Evolutionary conservation across 1,140 invertebrate genomes (phyloP).

Genomic region (Stenopsyche tienmushanensis): DNA sequence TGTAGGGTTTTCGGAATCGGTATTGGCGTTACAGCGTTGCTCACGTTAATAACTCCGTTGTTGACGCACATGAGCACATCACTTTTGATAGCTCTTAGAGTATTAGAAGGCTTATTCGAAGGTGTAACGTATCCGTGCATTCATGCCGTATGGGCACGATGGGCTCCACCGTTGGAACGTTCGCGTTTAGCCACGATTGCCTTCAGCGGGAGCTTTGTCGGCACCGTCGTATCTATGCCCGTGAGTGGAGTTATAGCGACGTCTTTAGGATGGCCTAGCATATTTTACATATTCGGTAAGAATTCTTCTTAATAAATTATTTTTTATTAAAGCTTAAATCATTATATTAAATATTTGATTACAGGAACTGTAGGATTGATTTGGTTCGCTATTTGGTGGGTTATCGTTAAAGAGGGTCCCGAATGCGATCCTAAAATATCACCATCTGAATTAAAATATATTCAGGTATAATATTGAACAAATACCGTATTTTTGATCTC

Average conservation of each 20-base stretch:
- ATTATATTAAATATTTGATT: constrained; percentile 37
- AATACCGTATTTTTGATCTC: too few species aligned
- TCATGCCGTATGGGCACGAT: constrained; percentile 83
- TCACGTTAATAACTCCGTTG: constrained; percentile 81
- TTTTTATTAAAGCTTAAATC: background rate
- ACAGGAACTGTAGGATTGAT: constrained; percentile 64
- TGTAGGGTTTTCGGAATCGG: constrained; percentile 72
- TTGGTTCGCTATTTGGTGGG: constrained; percentile 71
- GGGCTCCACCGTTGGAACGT: constrained; percentile 84
- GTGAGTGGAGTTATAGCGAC: constrained; percentile 71
- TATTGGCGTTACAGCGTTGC: constrained; percentile 74
- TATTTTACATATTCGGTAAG: constrained; percentile 87
- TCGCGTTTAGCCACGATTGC: constrained; percentile 75
- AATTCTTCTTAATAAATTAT: background rate
- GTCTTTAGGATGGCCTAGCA: constrained; percentile 77
- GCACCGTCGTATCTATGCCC: constrained; percentile 79
- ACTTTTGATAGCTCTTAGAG: constrained; percentile 71
- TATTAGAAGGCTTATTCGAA: constrained; percentile 85
- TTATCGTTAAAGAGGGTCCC: constrained; percentile 74
- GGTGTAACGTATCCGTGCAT: constrained; percentile 90
- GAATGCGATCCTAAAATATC: constrained; percentile 74
- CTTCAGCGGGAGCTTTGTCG: constrained; percentile 81
- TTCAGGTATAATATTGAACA: constrained; percentile 56
- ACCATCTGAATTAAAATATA: constrained; percentile 74
- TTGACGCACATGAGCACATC: constrained; percentile 70